Conservation (phyloP, 2,888 invertebrate species). For the Drosophila austrosaltans region DNA sequence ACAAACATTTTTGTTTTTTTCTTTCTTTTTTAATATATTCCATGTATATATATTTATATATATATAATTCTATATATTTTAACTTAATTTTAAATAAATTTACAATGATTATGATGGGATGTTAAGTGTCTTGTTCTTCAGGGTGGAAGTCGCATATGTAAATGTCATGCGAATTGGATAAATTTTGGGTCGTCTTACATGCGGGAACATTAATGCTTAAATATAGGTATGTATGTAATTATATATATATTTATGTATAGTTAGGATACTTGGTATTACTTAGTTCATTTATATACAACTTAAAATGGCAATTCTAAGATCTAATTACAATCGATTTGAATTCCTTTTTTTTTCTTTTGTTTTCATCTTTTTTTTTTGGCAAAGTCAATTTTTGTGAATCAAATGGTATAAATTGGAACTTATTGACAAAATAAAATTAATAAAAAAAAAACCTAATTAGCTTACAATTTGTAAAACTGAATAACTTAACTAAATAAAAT, state of each 20-base stretch:
- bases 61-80: slow-evolving; percentile 20
- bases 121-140: neutral
- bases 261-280: slow-evolving; percentile 10
- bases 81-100: slow-evolving; percentile 43
- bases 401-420: neutral
- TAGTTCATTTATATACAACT: slow-evolving; percentile 56
- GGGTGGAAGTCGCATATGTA: slow-evolving; percentile 1
- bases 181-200: slow-evolving; percentile 1
- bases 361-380: neutral
- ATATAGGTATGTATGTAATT: neutral
- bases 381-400: neutral
- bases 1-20: slow-evolving; percentile 20
- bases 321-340: slow-evolving; percentile 26
- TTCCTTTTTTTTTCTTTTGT: slow-evolving; percentile 9
- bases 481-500: neutral
- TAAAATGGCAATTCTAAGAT: slow-evolving; percentile 44
- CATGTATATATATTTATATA: slow-evolving; percentile 10
- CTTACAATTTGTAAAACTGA: neutral
- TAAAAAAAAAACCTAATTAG: neutral
- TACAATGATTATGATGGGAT: slow-evolving; percentile 40
- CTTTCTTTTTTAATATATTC: slow-evolving; percentile 10
- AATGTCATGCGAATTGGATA: neutral
- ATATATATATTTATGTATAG: neutral
- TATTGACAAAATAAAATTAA: neutral
- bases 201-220: slow-evolving; percentile 17